Conservation (phyloP, 2,113 vertebrate species). For the Pseudois nayaur region DNA sequence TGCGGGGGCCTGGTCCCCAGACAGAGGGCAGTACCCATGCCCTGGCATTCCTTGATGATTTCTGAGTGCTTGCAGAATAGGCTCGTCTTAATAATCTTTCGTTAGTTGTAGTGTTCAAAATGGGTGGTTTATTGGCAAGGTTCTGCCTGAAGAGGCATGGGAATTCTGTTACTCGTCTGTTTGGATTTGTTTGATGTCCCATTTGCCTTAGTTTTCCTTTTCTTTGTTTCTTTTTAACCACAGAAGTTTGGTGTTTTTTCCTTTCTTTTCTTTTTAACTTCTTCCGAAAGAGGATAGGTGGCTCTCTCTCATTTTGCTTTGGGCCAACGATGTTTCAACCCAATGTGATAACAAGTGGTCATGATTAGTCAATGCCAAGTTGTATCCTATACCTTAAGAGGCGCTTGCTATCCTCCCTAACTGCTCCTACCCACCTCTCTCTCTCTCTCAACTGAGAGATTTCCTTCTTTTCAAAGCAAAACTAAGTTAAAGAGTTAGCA, state of each 20-base stretch:
- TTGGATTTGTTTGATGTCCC: neutral
- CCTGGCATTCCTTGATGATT: neutral
- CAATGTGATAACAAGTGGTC: slow-evolving; percentile 37
- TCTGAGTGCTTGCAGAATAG: neutral
- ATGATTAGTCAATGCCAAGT: slow-evolving; percentile 29
- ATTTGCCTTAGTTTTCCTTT: neutral
- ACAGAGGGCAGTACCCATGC: accelerated
- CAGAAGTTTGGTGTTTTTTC: neutral
- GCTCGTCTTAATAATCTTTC: neutral
- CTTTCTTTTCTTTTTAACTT: neutral
- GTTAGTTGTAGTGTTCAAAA: neutral
- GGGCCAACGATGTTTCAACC: slow-evolving; percentile 16
- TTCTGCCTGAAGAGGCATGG: neutral
- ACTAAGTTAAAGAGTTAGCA: neutral
- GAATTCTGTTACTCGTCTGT: neutral
- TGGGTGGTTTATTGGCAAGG: neutral
- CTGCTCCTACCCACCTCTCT: neutral
- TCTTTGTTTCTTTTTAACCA: neutral
- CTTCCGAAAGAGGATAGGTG: slow-evolving; percentile 14
- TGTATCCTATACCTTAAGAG: neutral
- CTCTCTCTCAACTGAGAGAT: neutral
- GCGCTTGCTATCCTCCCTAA: neutral
- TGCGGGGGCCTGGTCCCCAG: neutral
- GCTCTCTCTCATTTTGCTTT: slow-evolving; percentile 1
- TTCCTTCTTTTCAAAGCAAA: slow-evolving; percentile 20